phyloP scores from a whole-genome alignment of 2,888 invertebrate species.

The Ganaspis brasiliensis region DNA sequence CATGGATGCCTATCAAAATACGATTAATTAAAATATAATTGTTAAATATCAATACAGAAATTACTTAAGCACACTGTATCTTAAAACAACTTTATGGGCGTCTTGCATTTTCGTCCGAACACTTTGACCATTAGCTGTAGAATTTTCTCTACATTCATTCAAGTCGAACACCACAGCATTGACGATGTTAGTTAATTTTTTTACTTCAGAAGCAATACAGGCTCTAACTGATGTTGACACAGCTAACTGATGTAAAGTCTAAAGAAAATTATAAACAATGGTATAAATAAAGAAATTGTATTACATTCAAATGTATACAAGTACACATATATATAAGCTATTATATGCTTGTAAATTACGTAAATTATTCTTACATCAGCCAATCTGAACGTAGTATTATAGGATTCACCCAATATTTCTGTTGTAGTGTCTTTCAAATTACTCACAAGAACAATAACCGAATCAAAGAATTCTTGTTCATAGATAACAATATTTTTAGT shows the following conservation, averaged over 20 bases:
- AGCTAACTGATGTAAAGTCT: neutral
- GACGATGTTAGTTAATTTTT: neutral
- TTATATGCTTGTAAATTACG: no score
- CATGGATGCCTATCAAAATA: neutral
- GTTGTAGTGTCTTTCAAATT: conserved; percentile 15
- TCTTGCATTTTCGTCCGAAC: conserved; percentile 19
- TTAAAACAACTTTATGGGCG: neutral
- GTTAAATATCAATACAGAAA: neutral
- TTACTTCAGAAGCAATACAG: neutral
- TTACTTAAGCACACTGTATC: no score
- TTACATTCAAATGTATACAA: neutral
- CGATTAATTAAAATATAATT: no score
- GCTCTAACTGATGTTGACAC: neutral
- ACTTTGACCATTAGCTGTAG: neutral
- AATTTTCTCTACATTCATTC: neutral
- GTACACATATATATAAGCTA: no score
- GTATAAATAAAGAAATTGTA: no score
- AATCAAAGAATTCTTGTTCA: neutral
- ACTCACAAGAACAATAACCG: neutral
- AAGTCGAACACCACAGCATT: neutral
- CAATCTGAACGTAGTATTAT: conserved; percentile 9
- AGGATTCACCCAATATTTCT: neutral
- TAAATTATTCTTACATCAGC: conserved; percentile 3
- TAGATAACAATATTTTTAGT: neutral
- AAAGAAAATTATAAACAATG: neutral